These are phyloP conservation scores for Shargacucullia verbasci DNA, from an alignment of 2,888 invertebrate species.

Conservation along the genomic window DNA sequence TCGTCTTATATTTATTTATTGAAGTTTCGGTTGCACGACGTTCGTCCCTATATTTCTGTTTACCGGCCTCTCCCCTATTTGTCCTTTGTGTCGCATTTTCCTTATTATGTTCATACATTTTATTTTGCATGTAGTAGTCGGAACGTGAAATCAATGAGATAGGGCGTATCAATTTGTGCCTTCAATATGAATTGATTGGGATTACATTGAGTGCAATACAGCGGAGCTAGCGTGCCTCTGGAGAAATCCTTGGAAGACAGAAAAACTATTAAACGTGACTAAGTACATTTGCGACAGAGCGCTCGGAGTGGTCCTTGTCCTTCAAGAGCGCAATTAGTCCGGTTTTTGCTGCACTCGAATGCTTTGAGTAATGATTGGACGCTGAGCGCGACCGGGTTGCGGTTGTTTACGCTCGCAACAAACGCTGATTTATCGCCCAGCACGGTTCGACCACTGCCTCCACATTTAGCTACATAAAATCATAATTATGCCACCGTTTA, in stretches of 20 bases:
- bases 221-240: constrained; percentile 21
- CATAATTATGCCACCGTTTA: constrained; percentile 63
- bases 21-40: constrained; percentile 58
- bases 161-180: constrained; percentile 35
- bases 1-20: constrained; percentile 60
- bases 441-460: constrained; percentile 58
- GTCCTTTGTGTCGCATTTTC: constrained; percentile 59
- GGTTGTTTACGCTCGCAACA: constrained; percentile 82
- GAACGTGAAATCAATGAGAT: constrained; percentile 38
- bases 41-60: constrained; percentile 59
- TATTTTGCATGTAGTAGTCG: constrained; percentile 54
- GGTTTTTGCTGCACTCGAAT: constrained; percentile 85
- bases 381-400: constrained; percentile 70
- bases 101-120: constrained; percentile 62
- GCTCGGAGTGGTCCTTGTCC: constrained; percentile 82
- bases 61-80: constrained; percentile 55
- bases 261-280: constrained; percentile 86
- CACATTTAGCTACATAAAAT: constrained; percentile 68
- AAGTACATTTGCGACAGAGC: constrained; percentile 83
- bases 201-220: constrained; percentile 30
- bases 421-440: constrained; percentile 80
- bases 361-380: constrained; percentile 86
- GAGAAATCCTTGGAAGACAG: constrained; percentile 69
- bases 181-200: constrained; percentile 32
- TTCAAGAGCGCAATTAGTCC: constrained; percentile 86